Evolutionary conservation across 2,888 invertebrate genomes (phyloP).

Genomic region (Romanomermis culicivorax): DNA sequence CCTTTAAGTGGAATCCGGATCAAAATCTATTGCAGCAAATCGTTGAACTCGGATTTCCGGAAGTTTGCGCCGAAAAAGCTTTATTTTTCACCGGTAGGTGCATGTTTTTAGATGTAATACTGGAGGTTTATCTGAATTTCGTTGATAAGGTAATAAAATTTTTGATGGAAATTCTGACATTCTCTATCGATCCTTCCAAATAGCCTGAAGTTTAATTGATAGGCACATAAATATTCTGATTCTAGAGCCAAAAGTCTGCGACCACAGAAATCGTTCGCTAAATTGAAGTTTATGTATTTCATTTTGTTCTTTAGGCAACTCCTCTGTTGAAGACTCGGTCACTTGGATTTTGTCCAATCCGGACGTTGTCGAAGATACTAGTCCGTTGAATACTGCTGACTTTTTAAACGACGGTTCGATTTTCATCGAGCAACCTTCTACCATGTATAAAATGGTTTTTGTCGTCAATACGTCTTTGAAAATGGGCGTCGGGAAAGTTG

Average conservation of each 20-base stretch:
- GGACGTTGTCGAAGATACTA: constrained; percentile 1
- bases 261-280: not conserved
- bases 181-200: no score
- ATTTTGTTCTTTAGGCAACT: constrained; percentile 4
- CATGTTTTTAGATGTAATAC: no score
- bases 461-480: constrained; percentile 40
- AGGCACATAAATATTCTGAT: not conserved
- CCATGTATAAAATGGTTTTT: constrained; percentile 42
- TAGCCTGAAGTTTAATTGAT: no score
- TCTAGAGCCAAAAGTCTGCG: not conserved
- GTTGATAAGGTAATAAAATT: no score
- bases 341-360: constrained; percentile 8
- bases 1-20: constrained; percentile 3
- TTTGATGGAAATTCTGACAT: no score
- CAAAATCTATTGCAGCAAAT: not conserved
- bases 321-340: constrained; percentile 5
- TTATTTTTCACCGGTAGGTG: constrained; percentile 3
- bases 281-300: not conserved
- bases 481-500: constrained; percentile 43
- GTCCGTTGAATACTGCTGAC: not conserved
- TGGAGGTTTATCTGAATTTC: no score
- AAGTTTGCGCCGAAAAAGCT: constrained; percentile 5
- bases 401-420: not conserved
- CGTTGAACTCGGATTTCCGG: not conserved
- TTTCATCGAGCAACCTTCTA: not conserved